A percentile compares a stretch with the other conserved stretches of the same genome.
Evolutionary conservation across 2,113 vertebrate genomes (phyloP).

Genomic region (Corythoichthys intestinalis): DNA sequence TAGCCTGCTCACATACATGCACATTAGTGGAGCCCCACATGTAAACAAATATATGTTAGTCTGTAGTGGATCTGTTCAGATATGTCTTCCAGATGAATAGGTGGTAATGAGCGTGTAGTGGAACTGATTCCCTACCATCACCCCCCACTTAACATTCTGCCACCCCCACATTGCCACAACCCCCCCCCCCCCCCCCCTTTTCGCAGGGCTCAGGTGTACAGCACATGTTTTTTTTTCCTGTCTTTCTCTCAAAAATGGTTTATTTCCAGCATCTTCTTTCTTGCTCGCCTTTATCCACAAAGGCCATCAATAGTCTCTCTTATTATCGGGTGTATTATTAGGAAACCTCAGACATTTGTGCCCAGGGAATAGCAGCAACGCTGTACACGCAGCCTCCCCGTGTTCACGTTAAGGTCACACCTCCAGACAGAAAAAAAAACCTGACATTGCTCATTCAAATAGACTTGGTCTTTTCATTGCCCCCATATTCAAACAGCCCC

Average conservation of each 20-base stretch:
- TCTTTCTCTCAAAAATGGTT: no score
- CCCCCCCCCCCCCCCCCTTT: constrained; percentile 23
- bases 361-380: neutral
- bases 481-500: constrained; percentile 33
- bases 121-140: constrained; percentile 61
- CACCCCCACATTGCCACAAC: constrained; percentile 2
- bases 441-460: constrained; percentile 30
- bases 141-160: constrained; percentile 32
- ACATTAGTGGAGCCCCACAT: neutral
- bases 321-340: neutral
- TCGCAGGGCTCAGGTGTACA: constrained; percentile 62
- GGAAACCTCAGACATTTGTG: constrained; percentile 8
- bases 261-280: neutral
- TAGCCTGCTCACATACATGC: constrained; percentile 3
- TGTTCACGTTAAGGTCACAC: constrained; percentile 32
- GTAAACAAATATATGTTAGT: constrained; percentile 26
- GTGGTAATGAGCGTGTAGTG: constrained; percentile 72
- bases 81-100: constrained; percentile 74
- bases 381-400: constrained; percentile 17
- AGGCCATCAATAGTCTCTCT: constrained; percentile 3
- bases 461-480: constrained; percentile 23
- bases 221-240: constrained; percentile 44
- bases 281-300: constrained; percentile 3
- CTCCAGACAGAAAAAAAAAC: constrained; percentile 1
- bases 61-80: constrained; percentile 48